Evolutionary conservation across 2,113 vertebrate genomes (phyloP).

Genomic region (Mesoclemmys tuberculata): DNA sequence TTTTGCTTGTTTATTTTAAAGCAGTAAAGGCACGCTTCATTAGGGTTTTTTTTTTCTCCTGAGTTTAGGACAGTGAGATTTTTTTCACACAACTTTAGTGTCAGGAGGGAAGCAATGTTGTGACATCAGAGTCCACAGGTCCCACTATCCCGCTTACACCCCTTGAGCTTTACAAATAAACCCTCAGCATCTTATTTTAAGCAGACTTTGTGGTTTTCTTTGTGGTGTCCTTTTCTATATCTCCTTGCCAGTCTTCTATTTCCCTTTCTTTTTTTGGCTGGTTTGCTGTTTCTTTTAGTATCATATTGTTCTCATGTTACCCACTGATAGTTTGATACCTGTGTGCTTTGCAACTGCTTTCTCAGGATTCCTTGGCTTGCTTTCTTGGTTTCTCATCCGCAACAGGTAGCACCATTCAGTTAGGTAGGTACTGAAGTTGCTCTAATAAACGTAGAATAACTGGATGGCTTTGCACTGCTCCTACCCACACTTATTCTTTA

Average conservation of each 20-base stretch:
- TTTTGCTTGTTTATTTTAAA: not conserved
- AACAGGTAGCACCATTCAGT: conserved; percentile 1
- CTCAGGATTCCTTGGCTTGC: conserved; percentile 21
- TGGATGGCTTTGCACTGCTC: not conserved
- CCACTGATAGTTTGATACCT: not conserved
- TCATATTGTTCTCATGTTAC: not conserved
- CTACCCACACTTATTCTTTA: not conserved
- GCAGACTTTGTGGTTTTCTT: not conserved
- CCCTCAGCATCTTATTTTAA: not conserved
- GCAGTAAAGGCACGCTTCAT: not conserved
- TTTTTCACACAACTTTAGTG: not conserved
- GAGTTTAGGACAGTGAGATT: not conserved
- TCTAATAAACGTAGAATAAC: not conserved
- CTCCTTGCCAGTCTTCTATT: not conserved
- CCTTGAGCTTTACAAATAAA: not conserved
- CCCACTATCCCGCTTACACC: not conserved
- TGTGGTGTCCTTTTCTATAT: not conserved
- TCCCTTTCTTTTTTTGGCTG: conserved; percentile 2
- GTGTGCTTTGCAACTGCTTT: not conserved
- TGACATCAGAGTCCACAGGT: not conserved
- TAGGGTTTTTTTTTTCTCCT: not conserved
- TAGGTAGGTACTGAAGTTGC: conserved; percentile 13
- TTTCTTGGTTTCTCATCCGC: not conserved
- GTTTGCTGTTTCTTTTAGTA: conserved; percentile 24
- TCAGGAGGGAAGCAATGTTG: not conserved